phyloP scores from a whole-genome alignment of 2,888 invertebrate genomes.

The Hypercompe scribonia region DNA sequence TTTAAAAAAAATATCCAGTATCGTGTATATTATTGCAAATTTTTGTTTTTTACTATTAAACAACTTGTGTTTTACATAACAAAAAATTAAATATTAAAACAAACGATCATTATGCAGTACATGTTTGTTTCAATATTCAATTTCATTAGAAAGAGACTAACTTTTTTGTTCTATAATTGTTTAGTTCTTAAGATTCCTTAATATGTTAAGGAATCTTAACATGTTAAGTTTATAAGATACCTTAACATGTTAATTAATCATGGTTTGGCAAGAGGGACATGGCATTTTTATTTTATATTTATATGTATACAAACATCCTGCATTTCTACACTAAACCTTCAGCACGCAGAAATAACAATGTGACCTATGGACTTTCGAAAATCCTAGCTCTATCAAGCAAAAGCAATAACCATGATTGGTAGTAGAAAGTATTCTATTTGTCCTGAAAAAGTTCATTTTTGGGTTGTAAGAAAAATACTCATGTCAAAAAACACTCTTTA shows the following conservation, averaged over 20 bases:
- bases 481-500: not conserved
- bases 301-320: too few relatives aligned
- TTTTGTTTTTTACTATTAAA: not conserved
- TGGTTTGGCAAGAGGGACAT: not conserved
- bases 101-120: not conserved
- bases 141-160: not conserved
- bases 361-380: not conserved
- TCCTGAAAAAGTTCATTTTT: too few relatives aligned
- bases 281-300: too few relatives aligned
- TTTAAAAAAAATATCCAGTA: not conserved
- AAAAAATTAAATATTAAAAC: not conserved
- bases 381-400: not conserved
- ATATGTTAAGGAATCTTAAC: too few relatives aligned
- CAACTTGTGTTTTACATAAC: not conserved
- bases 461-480: not conserved
- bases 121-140: not conserved
- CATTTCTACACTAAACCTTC: too few relatives aligned
- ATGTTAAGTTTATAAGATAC: not conserved
- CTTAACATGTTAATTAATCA: too few relatives aligned
- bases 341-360: not conserved
- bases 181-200: not conserved
- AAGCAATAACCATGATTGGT: not conserved
- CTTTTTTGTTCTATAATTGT: not conserved
- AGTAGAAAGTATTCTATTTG: too few relatives aligned
- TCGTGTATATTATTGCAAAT: not conserved